phyloP scores from a whole-genome alignment of 2,113 vertebrate genomes.

The Rutilus rutilus region DNA sequence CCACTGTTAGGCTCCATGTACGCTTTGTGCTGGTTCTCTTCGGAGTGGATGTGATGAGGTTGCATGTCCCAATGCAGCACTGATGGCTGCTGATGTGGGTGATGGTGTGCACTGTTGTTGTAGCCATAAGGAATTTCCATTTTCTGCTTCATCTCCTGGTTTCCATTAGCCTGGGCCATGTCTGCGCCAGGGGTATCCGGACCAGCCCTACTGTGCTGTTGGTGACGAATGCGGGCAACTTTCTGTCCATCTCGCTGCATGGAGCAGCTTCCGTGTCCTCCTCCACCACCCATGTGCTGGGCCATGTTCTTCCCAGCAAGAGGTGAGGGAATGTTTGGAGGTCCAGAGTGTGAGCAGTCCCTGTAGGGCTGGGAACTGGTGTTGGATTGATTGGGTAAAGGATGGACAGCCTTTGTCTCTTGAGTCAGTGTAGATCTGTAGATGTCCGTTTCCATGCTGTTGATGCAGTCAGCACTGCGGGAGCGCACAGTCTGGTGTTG shows the following conservation, averaged over 20 bases:
- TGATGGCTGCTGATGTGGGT: slow-evolving; percentile 74
- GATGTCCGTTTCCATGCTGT: slow-evolving; percentile 80
- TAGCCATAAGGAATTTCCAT: slow-evolving; percentile 86
- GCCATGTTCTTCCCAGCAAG: slow-evolving; percentile 71
- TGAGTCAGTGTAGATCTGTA: slow-evolving; percentile 79
- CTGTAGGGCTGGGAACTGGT: slow-evolving; percentile 81
- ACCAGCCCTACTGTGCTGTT: slow-evolving; percentile 83
- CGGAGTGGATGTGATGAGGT: slow-evolving; percentile 77
- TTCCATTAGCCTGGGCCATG: slow-evolving; percentile 62
- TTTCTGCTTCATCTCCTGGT: slow-evolving; percentile 85
- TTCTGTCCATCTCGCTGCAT: slow-evolving; percentile 91
- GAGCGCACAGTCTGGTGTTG: slow-evolving; percentile 76
- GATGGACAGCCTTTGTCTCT: slow-evolving; percentile 77
- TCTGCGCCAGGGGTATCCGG: slow-evolving; percentile 74
- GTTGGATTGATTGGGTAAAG: slow-evolving; percentile 73
- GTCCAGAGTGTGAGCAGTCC: slow-evolving; percentile 86
- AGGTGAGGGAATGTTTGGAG: slow-evolving; percentile 72
- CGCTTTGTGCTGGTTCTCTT: slow-evolving; percentile 83
- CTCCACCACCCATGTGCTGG: slow-evolving; percentile 66
- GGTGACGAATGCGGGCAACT: slow-evolving; percentile 93
- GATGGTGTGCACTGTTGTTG: slow-evolving; percentile 66
- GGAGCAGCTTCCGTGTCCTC: slow-evolving; percentile 78
- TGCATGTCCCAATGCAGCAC: slow-evolving; percentile 87
- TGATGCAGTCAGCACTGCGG: slow-evolving; percentile 88
- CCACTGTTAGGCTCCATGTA: slow-evolving; percentile 87